These are phyloP conservation scores for Brachyalestes nurse DNA, from an alignment of 2,797 vertebrate genomes.

Conservation along the genomic window DNA sequence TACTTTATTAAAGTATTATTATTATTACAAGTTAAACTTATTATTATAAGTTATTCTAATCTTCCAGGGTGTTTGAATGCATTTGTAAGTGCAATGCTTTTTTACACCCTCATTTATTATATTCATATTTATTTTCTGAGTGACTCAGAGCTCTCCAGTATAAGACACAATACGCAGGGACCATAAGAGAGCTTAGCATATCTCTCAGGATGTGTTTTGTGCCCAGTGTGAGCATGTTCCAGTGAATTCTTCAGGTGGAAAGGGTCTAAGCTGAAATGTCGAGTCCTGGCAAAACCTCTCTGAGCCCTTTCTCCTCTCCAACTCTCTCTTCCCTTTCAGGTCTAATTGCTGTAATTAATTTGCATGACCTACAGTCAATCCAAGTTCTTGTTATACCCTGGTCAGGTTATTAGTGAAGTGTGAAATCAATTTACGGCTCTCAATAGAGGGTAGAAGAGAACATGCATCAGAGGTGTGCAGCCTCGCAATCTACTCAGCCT, in stretches of 20 bases:
- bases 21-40: too few relatives aligned
- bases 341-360: constrained; percentile 70
- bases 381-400: constrained; percentile 62
- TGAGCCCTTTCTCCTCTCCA: constrained; percentile 41
- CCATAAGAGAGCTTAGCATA: not conserved
- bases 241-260: constrained; percentile 16
- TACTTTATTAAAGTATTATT: too few relatives aligned
- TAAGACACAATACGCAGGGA: not conserved
- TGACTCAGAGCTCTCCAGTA: not conserved
- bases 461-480: constrained; percentile 31
- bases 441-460: constrained; percentile 43
- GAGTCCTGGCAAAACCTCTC: constrained; percentile 31
- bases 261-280: constrained; percentile 28
- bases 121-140: not conserved
- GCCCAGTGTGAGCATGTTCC: not conserved
- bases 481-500: not conserved
- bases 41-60: too few relatives aligned
- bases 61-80: too few relatives aligned
- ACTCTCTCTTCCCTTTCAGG: constrained; percentile 52
- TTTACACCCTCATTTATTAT: not conserved
- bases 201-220: constrained; percentile 30
- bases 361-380: constrained; percentile 66
- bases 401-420: constrained; percentile 67
- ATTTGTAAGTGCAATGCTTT: not conserved
- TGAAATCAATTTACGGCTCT: constrained; percentile 68